Evolutionary conservation across 2,797 vertebrate species (phyloP), one percentile per base, ranked within the genome.

Genomic region (Pantherophis vulpinus): DNA sequence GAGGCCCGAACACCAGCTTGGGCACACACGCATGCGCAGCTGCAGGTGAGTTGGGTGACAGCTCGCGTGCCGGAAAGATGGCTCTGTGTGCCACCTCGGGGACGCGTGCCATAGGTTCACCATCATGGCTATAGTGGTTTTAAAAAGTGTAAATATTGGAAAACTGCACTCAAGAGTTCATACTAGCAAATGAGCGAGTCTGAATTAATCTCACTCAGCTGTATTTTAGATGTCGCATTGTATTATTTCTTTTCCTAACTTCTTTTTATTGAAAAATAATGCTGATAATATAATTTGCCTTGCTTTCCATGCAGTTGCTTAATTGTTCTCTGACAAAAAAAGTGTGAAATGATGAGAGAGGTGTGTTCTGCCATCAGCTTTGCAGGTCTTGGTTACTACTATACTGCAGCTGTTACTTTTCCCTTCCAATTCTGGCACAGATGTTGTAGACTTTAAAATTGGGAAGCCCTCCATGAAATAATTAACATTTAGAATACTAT

Each of bases 221-320:
- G 8, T 42, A 47, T 59, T 86, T 86, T 60, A 74, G 54, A 61
- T 87, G 27, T 58, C 29, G 58, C 37, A 87, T 58, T 25, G 37
- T 32, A 37, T 5, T 37, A 10, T 56, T 55, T 29, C 20, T 89
- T 92, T 89, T 58, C 9, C 86, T 54, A 83, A 37, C 54, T 89
- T n/a, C 42, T 51, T 54, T 79, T 54, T 89, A 79, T 70, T 92
- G n/a, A 92, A 89, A 92, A 92, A 63, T 61, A 47, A n/a, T 92
- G 29, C 61, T 7, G 42, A 47, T 27, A 93, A 90, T 93, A 90
- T 79, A 93, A 93, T 42, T 47, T 63, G 25, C 7, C n/a, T 55
- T 83, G 20, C 56, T 54, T 79, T 54, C 86, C 54, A 29, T 18
- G 14, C 32, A 70, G 32, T 87, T 92, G 91, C n/a, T 54, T 42